These are phyloP conservation scores for Megatriorchis doriae DNA, from an alignment of 2,113 vertebrate species.

Conservation along the genomic window DNA sequence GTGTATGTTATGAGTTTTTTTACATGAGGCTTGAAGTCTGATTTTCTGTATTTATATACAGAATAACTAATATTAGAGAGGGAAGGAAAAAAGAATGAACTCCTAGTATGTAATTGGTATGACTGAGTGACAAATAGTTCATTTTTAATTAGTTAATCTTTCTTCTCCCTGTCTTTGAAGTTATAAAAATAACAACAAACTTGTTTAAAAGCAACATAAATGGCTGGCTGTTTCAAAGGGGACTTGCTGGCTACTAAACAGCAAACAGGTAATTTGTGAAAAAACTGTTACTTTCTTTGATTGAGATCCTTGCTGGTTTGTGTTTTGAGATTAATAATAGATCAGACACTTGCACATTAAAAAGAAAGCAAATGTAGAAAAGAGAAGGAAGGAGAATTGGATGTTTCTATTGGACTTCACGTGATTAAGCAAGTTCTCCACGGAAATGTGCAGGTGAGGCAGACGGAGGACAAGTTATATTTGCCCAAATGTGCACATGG, in stretches of 20 bases:
- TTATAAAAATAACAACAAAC: slow-evolving; percentile 34
- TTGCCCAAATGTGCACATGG: slow-evolving; percentile 55
- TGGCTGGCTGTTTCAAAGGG: slow-evolving; percentile 48
- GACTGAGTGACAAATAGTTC: slow-evolving; percentile 29
- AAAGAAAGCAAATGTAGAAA: slow-evolving; percentile 49
- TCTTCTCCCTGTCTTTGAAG: slow-evolving; percentile 3
- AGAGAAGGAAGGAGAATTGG: neutral
- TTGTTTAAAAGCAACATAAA: slow-evolving; percentile 32
- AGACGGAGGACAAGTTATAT: neutral
- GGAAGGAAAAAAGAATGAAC: neutral
- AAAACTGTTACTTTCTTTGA: slow-evolving; percentile 67
- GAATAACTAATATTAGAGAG: neutral
- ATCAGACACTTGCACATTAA: slow-evolving; percentile 78
- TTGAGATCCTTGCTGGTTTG: slow-evolving; percentile 76
- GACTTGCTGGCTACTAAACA: slow-evolving; percentile 44
- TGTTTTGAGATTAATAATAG: slow-evolving; percentile 85
- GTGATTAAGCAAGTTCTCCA: slow-evolving; percentile 1
- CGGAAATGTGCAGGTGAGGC: neutral
- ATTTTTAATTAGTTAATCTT: slow-evolving; percentile 43
- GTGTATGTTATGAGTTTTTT: neutral
- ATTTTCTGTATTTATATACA: neutral
- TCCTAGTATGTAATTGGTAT: neutral
- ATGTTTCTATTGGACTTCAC: neutral
- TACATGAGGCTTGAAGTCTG: slow-evolving; percentile 15
- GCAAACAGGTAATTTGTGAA: slow-evolving; percentile 74